Conservation (phyloP, 2,113 vertebrate genomes). For the Protomyctophum bolini region DNA sequence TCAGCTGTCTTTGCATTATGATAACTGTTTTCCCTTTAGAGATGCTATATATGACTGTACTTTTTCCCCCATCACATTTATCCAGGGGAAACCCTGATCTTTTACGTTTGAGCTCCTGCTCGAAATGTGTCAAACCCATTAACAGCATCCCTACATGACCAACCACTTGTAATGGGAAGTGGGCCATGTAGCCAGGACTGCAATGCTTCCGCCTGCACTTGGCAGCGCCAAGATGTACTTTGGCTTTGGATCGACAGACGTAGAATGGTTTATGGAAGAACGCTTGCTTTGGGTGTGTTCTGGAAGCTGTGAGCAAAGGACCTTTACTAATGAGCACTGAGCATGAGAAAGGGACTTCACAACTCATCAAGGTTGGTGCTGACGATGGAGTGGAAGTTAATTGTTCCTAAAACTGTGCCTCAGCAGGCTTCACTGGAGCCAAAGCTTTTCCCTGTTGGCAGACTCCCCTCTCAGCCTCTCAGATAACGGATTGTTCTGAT, state of each 20-base stretch:
- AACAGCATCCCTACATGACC: constrained; percentile 11
- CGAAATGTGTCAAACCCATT: constrained; percentile 16
- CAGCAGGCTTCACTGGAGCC: constrained; percentile 1
- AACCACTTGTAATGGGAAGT: constrained; percentile 7
- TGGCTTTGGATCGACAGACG: constrained; percentile 11
- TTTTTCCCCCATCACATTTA: constrained; percentile 16
- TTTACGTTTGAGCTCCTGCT: constrained; percentile 15
- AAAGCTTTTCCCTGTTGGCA: neutral
- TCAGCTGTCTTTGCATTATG: too few species aligned
- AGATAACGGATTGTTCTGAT: constrained; percentile 47
- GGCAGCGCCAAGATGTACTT: constrained; percentile 6
- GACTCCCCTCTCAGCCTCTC: constrained; percentile 6
- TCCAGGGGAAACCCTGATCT: constrained; percentile 20
- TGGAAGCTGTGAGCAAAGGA: neutral
- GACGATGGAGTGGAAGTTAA: constrained; percentile 26
- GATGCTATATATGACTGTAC: too few species aligned
- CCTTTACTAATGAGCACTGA: constrained; percentile 28
- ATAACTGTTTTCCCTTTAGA: too few species aligned
- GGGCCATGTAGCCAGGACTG: constrained; percentile 6
- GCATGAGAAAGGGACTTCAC: constrained; percentile 12
- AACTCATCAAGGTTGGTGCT: constrained; percentile 38
- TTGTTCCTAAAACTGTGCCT: constrained; percentile 26
- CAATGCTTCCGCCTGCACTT: constrained; percentile 4
- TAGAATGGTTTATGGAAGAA: constrained; percentile 10
- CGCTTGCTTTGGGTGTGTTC: constrained; percentile 8